A percentile compares a stretch with the other conserved stretches of the same genome.
These are phyloP conservation scores for Todiramphus saurophagus DNA, from an alignment of 2,113 vertebrate species.

Conservation along the genomic window DNA sequence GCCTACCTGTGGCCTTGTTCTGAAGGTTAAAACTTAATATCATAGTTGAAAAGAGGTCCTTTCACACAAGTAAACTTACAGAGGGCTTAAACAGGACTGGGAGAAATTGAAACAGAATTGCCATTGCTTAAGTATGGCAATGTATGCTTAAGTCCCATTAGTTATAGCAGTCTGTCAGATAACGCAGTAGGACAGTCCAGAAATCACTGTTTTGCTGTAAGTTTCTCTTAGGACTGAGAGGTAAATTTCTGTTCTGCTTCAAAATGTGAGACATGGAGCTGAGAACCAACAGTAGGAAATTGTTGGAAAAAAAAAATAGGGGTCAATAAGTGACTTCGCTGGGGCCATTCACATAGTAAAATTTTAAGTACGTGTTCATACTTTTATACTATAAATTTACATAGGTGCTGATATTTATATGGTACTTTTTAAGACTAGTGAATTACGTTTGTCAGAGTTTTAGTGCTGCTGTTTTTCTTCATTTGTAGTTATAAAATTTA, in stretches of 20 bases:
- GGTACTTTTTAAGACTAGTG: constrained; percentile 40
- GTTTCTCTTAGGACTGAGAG: not conserved
- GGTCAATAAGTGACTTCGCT: not conserved
- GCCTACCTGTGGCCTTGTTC: not conserved
- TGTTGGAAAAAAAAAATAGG: not conserved
- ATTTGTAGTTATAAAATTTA: constrained; percentile 35
- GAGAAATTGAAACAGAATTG: not conserved
- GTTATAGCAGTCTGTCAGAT: not conserved
- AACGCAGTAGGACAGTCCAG: not conserved
- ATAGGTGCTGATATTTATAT: constrained; percentile 46
- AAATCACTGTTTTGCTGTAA: not conserved
- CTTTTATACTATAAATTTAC: not conserved
- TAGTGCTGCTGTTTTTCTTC: constrained; percentile 37
- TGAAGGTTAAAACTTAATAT: not conserved
- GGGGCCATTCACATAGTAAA: not conserved
- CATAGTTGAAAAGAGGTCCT: not conserved
- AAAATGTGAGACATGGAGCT: not conserved
- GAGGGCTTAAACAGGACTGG: not conserved
- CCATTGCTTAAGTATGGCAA: not conserved
- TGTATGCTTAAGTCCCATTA: not conserved
- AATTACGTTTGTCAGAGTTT: constrained; percentile 22
- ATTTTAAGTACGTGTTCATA: not conserved
- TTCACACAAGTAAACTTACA: not conserved
- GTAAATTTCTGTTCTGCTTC: not conserved
- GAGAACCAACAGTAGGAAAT: not conserved